Evolutionary conservation across 2,888 invertebrate species (phyloP).

Genomic region (Drosophila sordidapex): DNA sequence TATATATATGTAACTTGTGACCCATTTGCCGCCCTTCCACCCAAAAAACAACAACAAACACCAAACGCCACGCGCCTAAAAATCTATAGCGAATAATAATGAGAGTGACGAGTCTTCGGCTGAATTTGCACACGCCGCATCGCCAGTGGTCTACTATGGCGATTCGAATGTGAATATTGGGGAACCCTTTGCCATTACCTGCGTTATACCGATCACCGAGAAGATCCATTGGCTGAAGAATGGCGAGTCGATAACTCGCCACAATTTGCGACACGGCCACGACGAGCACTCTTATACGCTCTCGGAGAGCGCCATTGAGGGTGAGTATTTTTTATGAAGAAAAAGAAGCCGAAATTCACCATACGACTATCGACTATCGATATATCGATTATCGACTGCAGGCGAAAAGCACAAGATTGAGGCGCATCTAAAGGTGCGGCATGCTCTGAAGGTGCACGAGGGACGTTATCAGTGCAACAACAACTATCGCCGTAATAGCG

Average conservation of each 20-base stretch:
- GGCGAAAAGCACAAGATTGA: constrained; percentile 85
- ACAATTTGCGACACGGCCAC: constrained; percentile 84
- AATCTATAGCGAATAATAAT: constrained; percentile 26
- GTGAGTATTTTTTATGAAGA: constrained; percentile 77
- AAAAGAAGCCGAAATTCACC: constrained; percentile 5
- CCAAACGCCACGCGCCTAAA: not conserved
- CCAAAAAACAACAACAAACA: not conserved
- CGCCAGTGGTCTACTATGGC: constrained; percentile 83
- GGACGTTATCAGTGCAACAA: constrained; percentile 84
- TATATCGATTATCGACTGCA: constrained; percentile 41
- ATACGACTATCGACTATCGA: constrained; percentile 3
- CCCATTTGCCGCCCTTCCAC: constrained; percentile 24
- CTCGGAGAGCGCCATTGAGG: constrained; percentile 83
- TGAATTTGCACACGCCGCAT: constrained; percentile 67
- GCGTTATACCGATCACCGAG: constrained; percentile 83
- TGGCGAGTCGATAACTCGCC: constrained; percentile 83
- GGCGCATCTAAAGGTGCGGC: constrained; percentile 83
- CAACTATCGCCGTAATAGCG: constrained; percentile 68
- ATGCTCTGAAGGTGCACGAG: constrained; percentile 83
- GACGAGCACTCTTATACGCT: constrained; percentile 83
- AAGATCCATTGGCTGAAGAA: constrained; percentile 84
- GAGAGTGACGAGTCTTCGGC: constrained; percentile 76
- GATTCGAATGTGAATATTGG: constrained; percentile 84
- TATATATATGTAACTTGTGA: constrained; percentile 37
- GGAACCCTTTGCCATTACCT: constrained; percentile 83